These are phyloP conservation scores for Serrognathus titanus DNA, from an alignment of 2,888 invertebrate species.

Conservation along the genomic window DNA sequence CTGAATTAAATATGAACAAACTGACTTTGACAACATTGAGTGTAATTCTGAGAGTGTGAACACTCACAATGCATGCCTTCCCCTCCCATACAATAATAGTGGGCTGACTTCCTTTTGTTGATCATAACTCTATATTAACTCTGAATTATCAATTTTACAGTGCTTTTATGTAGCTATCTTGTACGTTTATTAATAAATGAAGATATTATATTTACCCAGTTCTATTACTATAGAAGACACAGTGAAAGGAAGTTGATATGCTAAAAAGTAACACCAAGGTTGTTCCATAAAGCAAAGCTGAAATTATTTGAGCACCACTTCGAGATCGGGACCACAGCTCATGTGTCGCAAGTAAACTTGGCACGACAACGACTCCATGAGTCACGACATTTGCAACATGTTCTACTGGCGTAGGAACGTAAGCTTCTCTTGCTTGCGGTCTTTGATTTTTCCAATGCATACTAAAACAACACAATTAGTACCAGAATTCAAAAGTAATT, in stretches of 20 bases:
- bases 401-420: conserved; percentile 83
- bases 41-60: too few relatives aligned
- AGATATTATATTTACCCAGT: conserved; percentile 49
- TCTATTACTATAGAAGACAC: conserved; percentile 71
- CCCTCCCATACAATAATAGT: too few relatives aligned
- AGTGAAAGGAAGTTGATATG: conserved; percentile 87
- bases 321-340: conserved; percentile 72
- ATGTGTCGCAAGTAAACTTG: conserved; percentile 74
- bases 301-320: conserved; percentile 71
- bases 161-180: not conserved
- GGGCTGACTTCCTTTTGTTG: too few relatives aligned
- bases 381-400: conserved; percentile 90
- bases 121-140: too few relatives aligned
- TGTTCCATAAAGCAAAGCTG: conserved; percentile 81
- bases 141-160: not conserved
- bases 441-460: conserved; percentile 75
- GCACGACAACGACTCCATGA: conserved; percentile 85
- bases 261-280: conserved; percentile 82
- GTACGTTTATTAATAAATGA: not conserved
- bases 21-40: too few relatives aligned
- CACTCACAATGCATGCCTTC: too few relatives aligned
- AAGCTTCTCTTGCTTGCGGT: conserved; percentile 73
- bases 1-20: too few relatives aligned
- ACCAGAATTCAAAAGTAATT: not conserved
- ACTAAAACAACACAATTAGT: conserved; percentile 27